phyloP scores from a whole-genome alignment of 2,797 vertebrate genomes.

The Ctenosaura bakeri region DNA sequence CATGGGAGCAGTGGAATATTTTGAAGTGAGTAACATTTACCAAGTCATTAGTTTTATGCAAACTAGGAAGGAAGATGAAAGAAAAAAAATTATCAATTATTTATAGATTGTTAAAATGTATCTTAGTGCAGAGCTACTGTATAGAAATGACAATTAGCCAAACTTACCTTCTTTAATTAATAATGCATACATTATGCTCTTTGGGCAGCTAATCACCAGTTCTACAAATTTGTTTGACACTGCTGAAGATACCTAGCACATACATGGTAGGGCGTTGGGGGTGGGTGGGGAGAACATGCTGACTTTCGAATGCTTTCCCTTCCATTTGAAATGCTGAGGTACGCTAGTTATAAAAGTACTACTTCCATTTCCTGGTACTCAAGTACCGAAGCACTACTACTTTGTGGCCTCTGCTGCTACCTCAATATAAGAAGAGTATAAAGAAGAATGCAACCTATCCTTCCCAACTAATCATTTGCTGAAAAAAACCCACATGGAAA shows the following conservation, averaged over 20 bases:
- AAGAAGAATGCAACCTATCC: background rate
- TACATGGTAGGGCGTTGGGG: slow-evolving; percentile 64
- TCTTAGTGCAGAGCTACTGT: slow-evolving; percentile 88
- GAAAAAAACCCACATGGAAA: background rate
- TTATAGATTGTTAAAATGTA: slow-evolving; percentile 97
- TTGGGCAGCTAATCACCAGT: slow-evolving; percentile 86
- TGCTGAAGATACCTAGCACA: slow-evolving; percentile 79
- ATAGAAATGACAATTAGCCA: slow-evolving; percentile 91
- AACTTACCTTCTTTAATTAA: slow-evolving; percentile 98
- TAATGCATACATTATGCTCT: slow-evolving; percentile 92
- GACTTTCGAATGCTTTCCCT: slow-evolving; percentile 70
- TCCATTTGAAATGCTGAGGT: slow-evolving; percentile 52
- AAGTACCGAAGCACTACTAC: background rate
- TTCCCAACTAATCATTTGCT: background rate
- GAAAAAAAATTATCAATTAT: slow-evolving; percentile 99
- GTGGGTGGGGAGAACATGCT: slow-evolving; percentile 68
- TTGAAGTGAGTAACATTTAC: slow-evolving; percentile 98
- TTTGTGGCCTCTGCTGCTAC: background rate
- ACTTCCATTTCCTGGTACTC: background rate
- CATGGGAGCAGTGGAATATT: slow-evolving; percentile 87
- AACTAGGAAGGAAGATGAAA: slow-evolving; percentile 98
- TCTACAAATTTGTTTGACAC: slow-evolving; percentile 83
- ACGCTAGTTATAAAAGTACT: slow-evolving; percentile 72
- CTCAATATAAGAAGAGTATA: background rate
- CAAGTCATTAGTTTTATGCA: slow-evolving; percentile 99